Base-by-base conservation (phyloP, 2,888 invertebrate genomes). In the Thereva nobilitata region DNA sequence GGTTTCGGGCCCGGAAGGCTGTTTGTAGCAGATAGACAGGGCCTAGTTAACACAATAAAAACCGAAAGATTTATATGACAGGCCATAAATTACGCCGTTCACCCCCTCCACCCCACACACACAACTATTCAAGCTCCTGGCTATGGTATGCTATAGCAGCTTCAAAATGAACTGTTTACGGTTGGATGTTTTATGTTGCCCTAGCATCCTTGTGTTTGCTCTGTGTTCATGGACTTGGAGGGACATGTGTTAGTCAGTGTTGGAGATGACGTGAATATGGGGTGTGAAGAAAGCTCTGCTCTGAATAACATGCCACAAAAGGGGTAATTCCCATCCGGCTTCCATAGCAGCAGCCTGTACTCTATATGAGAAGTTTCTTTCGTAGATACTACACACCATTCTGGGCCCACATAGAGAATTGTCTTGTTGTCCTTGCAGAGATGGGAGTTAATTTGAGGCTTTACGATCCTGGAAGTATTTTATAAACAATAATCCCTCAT, bases 1-100 rank as follows among this genome's bases (percentile, higher is more conserved):
- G 57, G 23, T 10, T 41, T 52, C 66, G 55, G 55, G 54, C 10
- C 49, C 55, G 44, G 55, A 40, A 55, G 38, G 63, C 63, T 56
- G 69, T 44, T 59, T 59, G 49, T 64, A 67, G 40, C 59, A 65
- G 63, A 49, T 65, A 41, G 65, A 66, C 52, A 52, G 38, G 65
- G 65, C 67, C 65, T 69, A 67, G 69, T 69, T 69, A 64, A 64
- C 64, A 64, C 64, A 64, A 64, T 64, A 53, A 64, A 64, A 64
- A 64, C 64, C 64, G 38, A 64, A 77, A 78, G 77, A 78, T 78
- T 78, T 78, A 78, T 78, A 77, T 78, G 78, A 78, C 77, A 77
- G 77, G 78, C 76, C 76, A 78, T 78, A 78, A 78, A 78, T 78
- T 76, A 76, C 72, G 72, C 73, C 59, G 52, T 52, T 42, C 63